A percentile compares a stretch with the other conserved stretches of the same genome.
phyloP scores from a whole-genome alignment of 2,888 invertebrate species.

The Parascotia fuliginaria region DNA sequence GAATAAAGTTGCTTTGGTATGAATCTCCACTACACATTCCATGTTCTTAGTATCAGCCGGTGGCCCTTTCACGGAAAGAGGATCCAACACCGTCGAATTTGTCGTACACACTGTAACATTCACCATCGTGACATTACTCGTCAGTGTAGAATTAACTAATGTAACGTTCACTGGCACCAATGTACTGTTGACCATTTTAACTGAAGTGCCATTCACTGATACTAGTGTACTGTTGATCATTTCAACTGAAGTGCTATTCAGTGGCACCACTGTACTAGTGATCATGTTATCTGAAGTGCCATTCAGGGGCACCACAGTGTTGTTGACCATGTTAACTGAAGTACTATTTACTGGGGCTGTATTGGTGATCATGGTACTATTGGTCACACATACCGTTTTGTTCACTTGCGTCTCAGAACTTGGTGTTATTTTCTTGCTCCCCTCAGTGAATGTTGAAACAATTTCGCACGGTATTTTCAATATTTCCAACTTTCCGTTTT shows the following conservation, averaged over 20 bases:
- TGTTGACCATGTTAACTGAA: background rate
- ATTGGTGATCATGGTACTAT: slow-evolving; percentile 53
- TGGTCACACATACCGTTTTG: slow-evolving; percentile 62
- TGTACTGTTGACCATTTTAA: background rate
- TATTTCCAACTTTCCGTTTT: slow-evolving; percentile 57
- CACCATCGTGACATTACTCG: slow-evolving; percentile 37
- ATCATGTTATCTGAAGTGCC: slow-evolving; percentile 4
- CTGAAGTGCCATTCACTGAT: slow-evolving; percentile 10
- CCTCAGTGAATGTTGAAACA: slow-evolving; percentile 75
- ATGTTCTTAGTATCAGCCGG: slow-evolving; percentile 53
- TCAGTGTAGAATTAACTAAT: slow-evolving; percentile 21
- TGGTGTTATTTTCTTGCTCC: slow-evolving; percentile 50
- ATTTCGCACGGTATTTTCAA: slow-evolving; percentile 78
- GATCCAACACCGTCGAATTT: slow-evolving; percentile 57
- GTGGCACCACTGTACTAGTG: background rate
- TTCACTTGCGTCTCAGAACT: slow-evolving; percentile 47
- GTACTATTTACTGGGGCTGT: slow-evolving; percentile 17
- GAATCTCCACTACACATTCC: slow-evolving; percentile 70
- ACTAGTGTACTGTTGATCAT: slow-evolving; percentile 46
- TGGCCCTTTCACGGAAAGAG: slow-evolving; percentile 62
- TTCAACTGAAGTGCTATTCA: slow-evolving; percentile 14
- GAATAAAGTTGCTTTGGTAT: slow-evolving; percentile 54
- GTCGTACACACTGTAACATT: slow-evolving; percentile 58
- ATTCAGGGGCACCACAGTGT: slow-evolving; percentile 5
- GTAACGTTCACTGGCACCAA: slow-evolving; percentile 8